phyloP scores from a whole-genome alignment of 2,797 vertebrate genomes.

The Chaetodon trifasciatus region DNA sequence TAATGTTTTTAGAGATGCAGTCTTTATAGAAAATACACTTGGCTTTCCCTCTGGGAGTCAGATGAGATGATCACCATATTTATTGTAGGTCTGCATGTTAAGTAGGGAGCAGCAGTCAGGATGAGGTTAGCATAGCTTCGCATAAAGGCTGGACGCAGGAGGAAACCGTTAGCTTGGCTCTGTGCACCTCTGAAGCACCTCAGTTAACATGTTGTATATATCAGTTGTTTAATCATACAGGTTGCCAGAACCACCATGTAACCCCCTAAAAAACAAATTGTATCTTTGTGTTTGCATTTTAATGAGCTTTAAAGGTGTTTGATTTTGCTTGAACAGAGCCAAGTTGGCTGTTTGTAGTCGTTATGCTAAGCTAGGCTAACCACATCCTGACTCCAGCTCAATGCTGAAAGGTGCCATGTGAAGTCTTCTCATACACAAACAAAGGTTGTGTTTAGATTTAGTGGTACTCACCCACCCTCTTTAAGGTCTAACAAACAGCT shows the following conservation, averaged over 20 bases:
- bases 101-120: no score
- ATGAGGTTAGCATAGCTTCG: no score
- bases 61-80: not conserved
- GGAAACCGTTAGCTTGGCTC: no score
- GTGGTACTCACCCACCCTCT: not conserved
- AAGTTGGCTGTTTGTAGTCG: not conserved
- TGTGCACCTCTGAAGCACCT: not conserved
- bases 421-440: not conserved
- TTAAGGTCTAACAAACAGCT: not conserved
- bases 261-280: no score
- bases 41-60: not conserved
- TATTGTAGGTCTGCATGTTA: no score
- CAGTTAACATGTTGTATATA: not conserved
- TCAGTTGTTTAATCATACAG: not conserved
- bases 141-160: not conserved
- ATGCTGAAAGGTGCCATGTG: not conserved
- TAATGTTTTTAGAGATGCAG: slow-evolving; percentile 2
- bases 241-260: not conserved
- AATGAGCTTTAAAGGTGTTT: not conserved
- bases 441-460: not conserved
- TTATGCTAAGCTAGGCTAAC: slow-evolving; percentile 21
- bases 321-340: not conserved
- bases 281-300: not conserved
- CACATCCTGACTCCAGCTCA: not conserved
- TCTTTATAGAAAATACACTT: not conserved